Evolutionary conservation across 2,888 invertebrate species (phyloP).

Genomic region (Lithodes maja): DNA sequence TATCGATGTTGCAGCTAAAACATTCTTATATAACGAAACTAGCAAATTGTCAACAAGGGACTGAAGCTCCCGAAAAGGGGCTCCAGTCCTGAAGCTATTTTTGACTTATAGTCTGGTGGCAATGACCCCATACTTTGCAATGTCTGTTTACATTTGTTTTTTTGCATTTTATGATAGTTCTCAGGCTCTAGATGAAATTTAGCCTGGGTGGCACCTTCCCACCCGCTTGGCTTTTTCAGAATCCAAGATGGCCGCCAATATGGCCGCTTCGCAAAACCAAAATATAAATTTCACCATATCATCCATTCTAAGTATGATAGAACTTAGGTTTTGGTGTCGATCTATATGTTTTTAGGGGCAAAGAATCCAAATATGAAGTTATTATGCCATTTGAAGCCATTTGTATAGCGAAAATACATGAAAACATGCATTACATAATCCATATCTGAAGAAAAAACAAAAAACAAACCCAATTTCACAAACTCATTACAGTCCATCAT

Average conservation of each 20-base stretch:
- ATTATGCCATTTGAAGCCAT: neutral
- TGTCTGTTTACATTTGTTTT: neutral
- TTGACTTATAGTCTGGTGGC: neutral
- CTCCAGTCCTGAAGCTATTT: too few species aligned
- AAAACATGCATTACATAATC: neutral
- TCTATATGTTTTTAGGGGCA: neutral
- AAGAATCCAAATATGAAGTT: neutral
- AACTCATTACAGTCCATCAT: conserved; percentile 7
- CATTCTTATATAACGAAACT: too few species aligned
- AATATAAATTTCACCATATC: neutral
- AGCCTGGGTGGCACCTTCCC: neutral
- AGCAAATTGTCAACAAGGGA: too few species aligned
- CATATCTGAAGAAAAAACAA: too few species aligned
- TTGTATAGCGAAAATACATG: neutral
- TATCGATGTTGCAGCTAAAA: too few species aligned
- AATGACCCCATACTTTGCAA: neutral
- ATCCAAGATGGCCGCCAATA: neutral
- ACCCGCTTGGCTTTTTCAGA: neutral
- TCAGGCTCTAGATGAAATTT: neutral
- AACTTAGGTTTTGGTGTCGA: neutral
- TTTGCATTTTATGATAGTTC: neutral
- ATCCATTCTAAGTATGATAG: neutral
- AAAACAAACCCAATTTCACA: neutral
- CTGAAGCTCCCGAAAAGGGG: too few species aligned
- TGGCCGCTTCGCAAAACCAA: neutral